Base-by-base conservation (phyloP, 1,140 invertebrate species). In the Thaumatotibia leucotreta region DNA sequence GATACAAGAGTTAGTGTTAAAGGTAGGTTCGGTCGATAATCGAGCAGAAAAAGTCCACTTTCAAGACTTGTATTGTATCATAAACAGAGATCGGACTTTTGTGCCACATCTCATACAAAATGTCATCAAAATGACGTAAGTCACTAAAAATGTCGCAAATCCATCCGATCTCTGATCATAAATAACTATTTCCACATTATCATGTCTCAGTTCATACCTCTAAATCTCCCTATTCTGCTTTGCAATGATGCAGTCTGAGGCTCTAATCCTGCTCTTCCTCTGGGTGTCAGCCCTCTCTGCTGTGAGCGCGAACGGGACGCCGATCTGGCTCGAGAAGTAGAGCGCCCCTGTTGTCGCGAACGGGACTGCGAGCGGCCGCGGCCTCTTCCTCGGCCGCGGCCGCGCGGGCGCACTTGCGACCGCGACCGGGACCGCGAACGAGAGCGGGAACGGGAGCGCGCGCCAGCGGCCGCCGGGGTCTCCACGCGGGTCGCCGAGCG, bases 211-310 rank as follows among this genome's bases (percentile, higher is more conserved):
- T n/a, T n/a, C 35, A 67, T 77, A 79, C 79, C 79, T 79, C 80
- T 77, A 63, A 73, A 71, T 72, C 77, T 77, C 6, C 80, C 79
- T 29, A 68, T 73, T 66, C 78, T 73, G 6, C 80, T 62, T 54
- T 87, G 65, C 9, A 72, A 69, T 62, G 86, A 84, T 80, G 87
- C 85, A 61, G 74, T 61, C 58, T 74, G 76, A 29, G 80, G 73
- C 73, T 90, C 84, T 17, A 89, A 70, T 10, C 84, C 88, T 29
- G 85, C 86, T 75, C 88, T 74, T 1, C 83, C 83, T 71, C 83
- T 86, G 4, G 88, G 88, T 5, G 86, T 90, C 39, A 88, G 65
- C 9, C 84, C 76, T 73, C 80, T 76, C 3, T 77, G 63, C 65
- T 76, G 78, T 39, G 83, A 88, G 49, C 84, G 78, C 10, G 84